phyloP scores from a whole-genome alignment of 2,888 invertebrate genomes.

The Auanema sp. region DNA sequence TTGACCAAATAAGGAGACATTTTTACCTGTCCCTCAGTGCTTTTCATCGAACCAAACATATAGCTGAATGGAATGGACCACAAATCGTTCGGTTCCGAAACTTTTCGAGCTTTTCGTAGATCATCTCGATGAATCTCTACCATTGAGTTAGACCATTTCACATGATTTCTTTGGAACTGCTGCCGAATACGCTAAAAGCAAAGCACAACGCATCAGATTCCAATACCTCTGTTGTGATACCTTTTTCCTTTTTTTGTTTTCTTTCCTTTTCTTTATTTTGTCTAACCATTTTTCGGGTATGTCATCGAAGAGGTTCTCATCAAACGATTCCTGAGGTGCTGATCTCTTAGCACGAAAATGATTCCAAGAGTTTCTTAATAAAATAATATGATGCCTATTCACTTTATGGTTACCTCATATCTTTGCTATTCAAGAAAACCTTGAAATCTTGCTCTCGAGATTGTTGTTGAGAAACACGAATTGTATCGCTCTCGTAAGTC shows the following conservation, averaged over 20 bases:
- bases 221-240: too few species aligned
- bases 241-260: conserved; percentile 25
- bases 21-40: conserved; percentile 53
- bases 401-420: not conserved
- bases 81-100: conserved; percentile 33
- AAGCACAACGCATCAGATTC: not conserved
- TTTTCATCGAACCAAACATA: conserved; percentile 55
- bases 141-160: not conserved
- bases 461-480: conserved; percentile 31
- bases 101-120: conserved; percentile 34
- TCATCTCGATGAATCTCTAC: conserved; percentile 23
- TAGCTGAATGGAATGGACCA: conserved; percentile 63
- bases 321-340: conserved; percentile 20
- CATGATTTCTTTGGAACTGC: not conserved
- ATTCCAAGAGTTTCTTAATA: not conserved
- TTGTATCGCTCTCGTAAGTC: conserved; percentile 55
- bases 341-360: not conserved
- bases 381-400: not conserved
- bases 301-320: conserved; percentile 39
- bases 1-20: not conserved
- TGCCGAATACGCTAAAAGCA: not conserved
- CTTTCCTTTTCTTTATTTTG: conserved; percentile 10
- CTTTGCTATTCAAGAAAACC: conserved; percentile 6
- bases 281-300: conserved; percentile 20
- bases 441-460: conserved; percentile 14